A percentile compares a stretch with the other conserved stretches of the same genome.
phyloP scores from a whole-genome alignment of 2,888 invertebrate genomes.

The Callimorpha dominula region DNA sequence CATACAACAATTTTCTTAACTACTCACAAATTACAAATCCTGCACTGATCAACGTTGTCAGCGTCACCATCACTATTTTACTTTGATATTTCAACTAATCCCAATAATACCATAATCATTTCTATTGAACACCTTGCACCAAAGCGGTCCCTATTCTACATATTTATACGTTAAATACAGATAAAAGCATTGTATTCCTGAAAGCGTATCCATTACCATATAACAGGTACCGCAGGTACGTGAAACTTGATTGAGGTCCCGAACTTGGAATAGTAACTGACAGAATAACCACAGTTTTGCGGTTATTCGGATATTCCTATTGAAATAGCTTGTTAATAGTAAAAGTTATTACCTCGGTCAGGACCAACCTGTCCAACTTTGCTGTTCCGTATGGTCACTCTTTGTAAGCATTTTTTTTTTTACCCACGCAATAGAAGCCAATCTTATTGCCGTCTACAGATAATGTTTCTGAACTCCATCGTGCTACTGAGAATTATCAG shows the following conservation, averaged over 20 bases:
- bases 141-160: slow-evolving; percentile 17
- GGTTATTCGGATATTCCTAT: slow-evolving; percentile 24
- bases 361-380: background rate
- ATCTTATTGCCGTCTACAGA: background rate
- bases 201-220: slow-evolving; percentile 33
- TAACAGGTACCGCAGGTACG: slow-evolving; percentile 48
- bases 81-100: background rate
- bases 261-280: slow-evolving; percentile 19
- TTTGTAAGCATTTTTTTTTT: background rate
- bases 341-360: background rate
- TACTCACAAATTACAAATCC: too few species aligned
- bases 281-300: slow-evolving; percentile 20
- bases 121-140: background rate
- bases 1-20: too few species aligned
- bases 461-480: background rate
- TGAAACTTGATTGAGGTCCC: slow-evolving; percentile 47
- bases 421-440: background rate
- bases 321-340: background rate
- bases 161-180: slow-evolving; percentile 30
- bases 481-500: background rate
- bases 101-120: background rate
- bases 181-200: slow-evolving; percentile 32
- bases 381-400: background rate
- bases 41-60: background rate
- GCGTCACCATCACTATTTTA: background rate